Base-by-base conservation (phyloP, 2,888 invertebrate species). In the Mimas tiliae region DNA sequence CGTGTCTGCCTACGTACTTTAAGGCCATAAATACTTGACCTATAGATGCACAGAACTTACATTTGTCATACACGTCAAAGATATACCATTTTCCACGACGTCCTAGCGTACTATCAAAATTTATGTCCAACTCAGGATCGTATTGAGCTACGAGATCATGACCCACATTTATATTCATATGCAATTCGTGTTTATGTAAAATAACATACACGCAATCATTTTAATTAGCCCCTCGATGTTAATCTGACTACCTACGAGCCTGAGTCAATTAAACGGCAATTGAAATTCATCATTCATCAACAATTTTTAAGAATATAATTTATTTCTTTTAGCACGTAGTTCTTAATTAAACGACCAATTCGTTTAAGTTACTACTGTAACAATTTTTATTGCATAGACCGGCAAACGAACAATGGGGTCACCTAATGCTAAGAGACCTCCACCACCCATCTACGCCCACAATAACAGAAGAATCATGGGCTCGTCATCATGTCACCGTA, bases 1-100 rank as follows among this genome's bases (percentile, higher is more conserved):
- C 64, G 66, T 70, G 63, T 71, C 72, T 58, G 72, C 75, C 58
- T 53, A 66, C 66, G 66, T 52, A 66, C 4, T 34, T 65, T 62
- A 58, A 67, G 53, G 58, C 52, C 50, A 67, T 64, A 48, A 58
- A 70, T 66, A 69, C 48, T 68, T 67, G 70, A 71, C 70, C 71
- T 69, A 58, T 52, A 16, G n/a, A 27, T 4, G 2, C 16, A 19
- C 58, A 4, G 38, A 14, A 58, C 16, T 19, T 42, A 12, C 58
- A 58, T 58, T 42, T 53, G 47, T 47, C 64, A 53, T 64, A 64
- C 12, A 42, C 58, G 58, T 58, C 19, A 38, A 58, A 19, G 12
- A 6, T 19, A 42, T 38, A 38, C n/a, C 38, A 58, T 19, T 58
- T 19, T 42, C 27, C 52, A 27, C 27, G 52, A 21, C 52, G 52